phyloP scores from a whole-genome alignment of 2,888 invertebrate genomes.

The Entomobrya proxima region DNA sequence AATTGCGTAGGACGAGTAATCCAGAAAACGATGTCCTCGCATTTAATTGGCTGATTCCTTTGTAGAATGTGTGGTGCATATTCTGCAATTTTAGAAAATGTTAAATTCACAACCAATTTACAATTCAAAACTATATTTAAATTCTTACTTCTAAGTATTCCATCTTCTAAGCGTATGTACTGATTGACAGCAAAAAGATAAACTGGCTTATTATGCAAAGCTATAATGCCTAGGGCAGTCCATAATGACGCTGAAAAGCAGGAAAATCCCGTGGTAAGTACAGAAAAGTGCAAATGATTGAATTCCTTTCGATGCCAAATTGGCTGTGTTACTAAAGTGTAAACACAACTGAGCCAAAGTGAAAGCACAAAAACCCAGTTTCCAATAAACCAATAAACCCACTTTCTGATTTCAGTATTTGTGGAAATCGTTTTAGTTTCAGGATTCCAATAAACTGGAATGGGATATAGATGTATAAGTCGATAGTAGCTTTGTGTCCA shows the following conservation, averaged over 20 bases:
- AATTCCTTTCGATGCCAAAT: not conserved
- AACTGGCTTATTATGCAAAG: not conserved
- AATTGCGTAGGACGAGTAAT: no score
- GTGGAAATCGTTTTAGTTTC: not conserved
- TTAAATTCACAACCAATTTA: no score
- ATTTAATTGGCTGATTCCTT: no score
- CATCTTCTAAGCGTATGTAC: not conserved
- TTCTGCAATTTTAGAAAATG: no score
- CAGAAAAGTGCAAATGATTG: not conserved
- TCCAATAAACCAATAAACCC: not conserved
- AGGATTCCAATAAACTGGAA: not conserved
- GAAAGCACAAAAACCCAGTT: not conserved
- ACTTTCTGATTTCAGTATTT: not conserved
- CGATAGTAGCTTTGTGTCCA: not conserved
- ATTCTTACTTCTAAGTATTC: not conserved
- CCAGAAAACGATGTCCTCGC: no score
- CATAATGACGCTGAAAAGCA: not conserved
- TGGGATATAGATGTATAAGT: not conserved
- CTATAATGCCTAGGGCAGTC: not conserved
- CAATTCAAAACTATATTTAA: no score
- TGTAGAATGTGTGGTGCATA: no score
- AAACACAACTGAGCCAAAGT: not conserved
- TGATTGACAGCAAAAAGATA: not conserved
- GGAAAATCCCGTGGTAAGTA: not conserved
- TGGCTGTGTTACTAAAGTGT: not conserved